These are phyloP conservation scores for Eupeodes latifasciatus DNA, from an alignment of 2,888 invertebrate genomes.

Conservation along the genomic window DNA sequence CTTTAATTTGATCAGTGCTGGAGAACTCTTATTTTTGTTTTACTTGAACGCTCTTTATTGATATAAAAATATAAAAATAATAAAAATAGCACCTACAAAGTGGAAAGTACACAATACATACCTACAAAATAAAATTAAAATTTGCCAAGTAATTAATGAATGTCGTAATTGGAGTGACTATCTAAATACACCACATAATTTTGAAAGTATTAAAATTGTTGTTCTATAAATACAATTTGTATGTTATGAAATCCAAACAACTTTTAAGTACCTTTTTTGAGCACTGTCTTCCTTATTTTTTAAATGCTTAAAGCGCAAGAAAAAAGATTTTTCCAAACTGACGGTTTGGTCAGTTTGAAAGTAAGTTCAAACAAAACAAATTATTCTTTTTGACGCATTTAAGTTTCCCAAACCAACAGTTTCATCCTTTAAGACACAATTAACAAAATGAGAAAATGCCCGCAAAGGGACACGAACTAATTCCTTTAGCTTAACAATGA, in stretches of 20 bases:
- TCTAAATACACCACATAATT: no score
- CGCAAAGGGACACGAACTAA: conserved; percentile 27
- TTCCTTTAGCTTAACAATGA: conserved; percentile 48
- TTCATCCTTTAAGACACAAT: conserved; percentile 36
- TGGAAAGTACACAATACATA: no score
- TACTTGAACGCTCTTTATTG: no score
- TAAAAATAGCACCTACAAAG: no score
- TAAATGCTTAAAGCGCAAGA: neutral
- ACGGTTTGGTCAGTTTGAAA: conserved; percentile 16
- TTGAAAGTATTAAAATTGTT: no score
- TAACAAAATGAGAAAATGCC: conserved; percentile 40
- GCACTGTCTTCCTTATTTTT: neutral
- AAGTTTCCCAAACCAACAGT: conserved; percentile 12
- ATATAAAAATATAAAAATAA: no score
- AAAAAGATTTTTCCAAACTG: neutral
- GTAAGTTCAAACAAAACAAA: conserved; percentile 22
- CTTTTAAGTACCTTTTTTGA: no score
- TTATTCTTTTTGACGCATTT: conserved; percentile 30
- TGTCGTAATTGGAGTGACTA: no score
- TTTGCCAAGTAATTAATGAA: no score
- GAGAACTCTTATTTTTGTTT: no score
- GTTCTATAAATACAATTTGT: neutral
- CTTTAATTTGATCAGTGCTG: no score
- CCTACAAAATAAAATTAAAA: no score
- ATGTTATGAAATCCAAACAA: neutral